A percentile compares a stretch with the other conserved stretches of the same genome.
Evolutionary conservation across 1,140 invertebrate species (phyloP).

Genomic region (Lepidotrigona ventralis): DNA sequence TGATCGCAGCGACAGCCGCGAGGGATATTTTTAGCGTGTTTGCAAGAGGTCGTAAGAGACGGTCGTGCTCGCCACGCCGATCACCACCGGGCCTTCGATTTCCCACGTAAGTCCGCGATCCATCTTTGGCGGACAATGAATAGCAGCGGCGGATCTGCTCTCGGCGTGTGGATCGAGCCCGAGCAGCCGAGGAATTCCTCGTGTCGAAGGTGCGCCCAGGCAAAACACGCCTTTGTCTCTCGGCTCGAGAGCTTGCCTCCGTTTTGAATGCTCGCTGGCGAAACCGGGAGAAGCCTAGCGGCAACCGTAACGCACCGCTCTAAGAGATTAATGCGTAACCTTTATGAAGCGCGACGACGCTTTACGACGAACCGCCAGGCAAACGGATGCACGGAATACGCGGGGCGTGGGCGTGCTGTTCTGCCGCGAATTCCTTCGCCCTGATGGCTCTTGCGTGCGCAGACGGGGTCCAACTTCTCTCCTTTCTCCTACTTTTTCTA

Average conservation of each 20-base stretch:
- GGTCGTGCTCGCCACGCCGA: constrained; percentile 8
- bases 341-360: constrained; percentile 54
- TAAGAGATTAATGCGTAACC: constrained; percentile 67
- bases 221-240: constrained; percentile 61
- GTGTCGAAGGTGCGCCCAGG: constrained; percentile 57
- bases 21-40: constrained; percentile 3
- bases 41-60: background rate
- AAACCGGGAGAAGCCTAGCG: constrained; percentile 55
- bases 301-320: constrained; percentile 50
- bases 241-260: constrained; percentile 50
- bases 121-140: constrained; percentile 48
- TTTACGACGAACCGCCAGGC: background rate
- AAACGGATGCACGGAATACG: background rate
- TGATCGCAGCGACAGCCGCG: background rate
- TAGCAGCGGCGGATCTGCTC: constrained; percentile 19
- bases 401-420: constrained; percentile 49
- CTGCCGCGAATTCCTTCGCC: constrained; percentile 12
- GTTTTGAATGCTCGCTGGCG: constrained; percentile 54
- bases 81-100: constrained; percentile 24
- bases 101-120: constrained; percentile 43
- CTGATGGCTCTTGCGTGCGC: too few species aligned
- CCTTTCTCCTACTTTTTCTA: too few species aligned
- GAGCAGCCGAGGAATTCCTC: constrained; percentile 50
- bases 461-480: background rate
- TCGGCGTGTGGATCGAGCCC: constrained; percentile 21